Base-by-base conservation (phyloP, 1,140 invertebrate genomes). In the Anastrepha ludens region DNA sequence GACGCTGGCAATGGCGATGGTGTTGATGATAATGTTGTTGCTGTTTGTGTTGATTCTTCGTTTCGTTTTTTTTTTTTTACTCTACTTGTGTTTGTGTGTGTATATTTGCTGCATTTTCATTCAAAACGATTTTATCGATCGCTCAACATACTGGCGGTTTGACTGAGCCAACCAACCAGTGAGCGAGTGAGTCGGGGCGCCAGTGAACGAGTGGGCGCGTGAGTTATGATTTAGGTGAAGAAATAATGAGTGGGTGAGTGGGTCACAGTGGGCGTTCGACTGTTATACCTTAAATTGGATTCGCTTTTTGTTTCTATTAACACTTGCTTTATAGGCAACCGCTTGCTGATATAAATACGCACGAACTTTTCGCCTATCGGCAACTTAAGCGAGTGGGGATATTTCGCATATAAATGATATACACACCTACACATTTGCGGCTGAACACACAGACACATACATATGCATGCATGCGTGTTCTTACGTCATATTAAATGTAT, bases 91-190 rank as follows among this genome's bases (percentile, higher is more conserved):
- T n/a, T 4, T n/a, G 13, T 62, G 60, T 62, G 60, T n/a, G 60
- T 62, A 13, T 5, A n/a, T 55, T n/a, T n/a, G 13, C n/a, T 81
- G 74, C 74, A 81, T 11, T 81, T 81, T 81, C 74, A 81, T 81
- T 81, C 74, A 81, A 81, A 81, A 81, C 20, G 74, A 81, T 81
- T 81, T 81, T 81, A 81, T 81, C 47, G 74, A 81, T 81, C 74
- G 74, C 50, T 81, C 74, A 81, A 81, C 74, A 44, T 81, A 47
- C 67, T 70, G 67, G 29, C 67, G 39, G 4, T 6, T 41, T 50
- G 41, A 55, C 60, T 62, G 13, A 17, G 60, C 60, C 60, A 17
- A 13, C 4, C 9, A 62, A 17, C n/a, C 13, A 81, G 74, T 81
- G 74, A 11, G 70, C 13, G 8, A 44, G 70, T 50, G 70, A 74